Base-by-base conservation (phyloP, 2,797 vertebrate species). In the Salarias fasciatus region DNA sequence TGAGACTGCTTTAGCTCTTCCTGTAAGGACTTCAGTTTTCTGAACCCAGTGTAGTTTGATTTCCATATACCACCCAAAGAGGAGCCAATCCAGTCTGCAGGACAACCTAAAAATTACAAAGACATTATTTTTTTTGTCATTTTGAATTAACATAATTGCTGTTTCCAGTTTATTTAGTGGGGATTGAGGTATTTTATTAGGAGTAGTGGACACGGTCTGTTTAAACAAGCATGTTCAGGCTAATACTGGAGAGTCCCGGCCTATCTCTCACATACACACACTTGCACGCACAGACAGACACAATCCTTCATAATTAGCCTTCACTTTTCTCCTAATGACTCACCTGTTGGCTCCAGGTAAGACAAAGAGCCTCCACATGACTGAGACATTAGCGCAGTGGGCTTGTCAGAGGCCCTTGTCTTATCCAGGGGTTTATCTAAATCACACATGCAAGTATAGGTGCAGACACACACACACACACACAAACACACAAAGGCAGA, bases 271-370 rank as follows among this genome's bases (percentile, higher is more conserved):
- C 50, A 51, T 38, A 55, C 37, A 53, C 36, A 62, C 8, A 40
- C 33, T 35, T 24, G 18, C 18, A 24, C 18, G 18, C 42, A 50
- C 29, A 44, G 12, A 14, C 12, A 1, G 12, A 14, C 18, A 2
- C 61, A 61, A 49, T 50, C 59, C 36, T 68, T 49, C 14, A 53
- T 69, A 60, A 61, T 77, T 63, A 68, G 11, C 49, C 43, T 36
- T 53, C 48, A 13, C 29, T 0, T 38, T 33, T 24, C 41, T 62
- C 44, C 37, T 49, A 49, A 59, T 68, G 54, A 80, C 77, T 82
- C 77, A 82, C 75, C 80, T 89, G 63, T 59, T 79, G 67, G 56
- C 62, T 76, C 46, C 64, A 78, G 74, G 74, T 82, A 45, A 73
- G 45, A 85, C 72, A 84, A 75, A 81, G 72, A 70, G 50, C 48